These are phyloP conservation scores for Micronycteris hirsuta DNA, from an alignment of 2,113 vertebrate genomes.

Conservation along the genomic window DNA sequence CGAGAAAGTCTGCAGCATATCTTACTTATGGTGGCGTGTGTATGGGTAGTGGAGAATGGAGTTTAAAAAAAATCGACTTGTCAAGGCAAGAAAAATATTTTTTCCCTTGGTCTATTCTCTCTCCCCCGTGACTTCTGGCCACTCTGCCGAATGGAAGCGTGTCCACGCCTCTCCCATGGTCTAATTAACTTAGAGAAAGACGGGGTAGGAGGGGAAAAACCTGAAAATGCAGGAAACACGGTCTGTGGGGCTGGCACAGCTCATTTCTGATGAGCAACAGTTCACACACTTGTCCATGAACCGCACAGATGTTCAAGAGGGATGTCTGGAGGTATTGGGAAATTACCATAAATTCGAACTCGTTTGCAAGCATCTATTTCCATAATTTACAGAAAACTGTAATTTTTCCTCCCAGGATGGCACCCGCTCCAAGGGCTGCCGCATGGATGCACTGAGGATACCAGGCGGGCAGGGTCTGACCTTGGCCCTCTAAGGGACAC, in stretches of 20 bases:
- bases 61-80: conserved; percentile 31
- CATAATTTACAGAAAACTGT: conserved; percentile 61
- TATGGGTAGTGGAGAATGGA: neutral
- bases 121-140: neutral
- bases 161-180: conserved; percentile 19
- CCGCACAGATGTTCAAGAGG: conserved; percentile 64
- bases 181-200: conserved; percentile 47
- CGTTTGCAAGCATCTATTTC: conserved; percentile 67
- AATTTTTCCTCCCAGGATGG: conserved; percentile 51
- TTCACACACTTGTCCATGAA: conserved; percentile 39
- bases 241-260: neutral
- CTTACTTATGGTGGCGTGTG: conserved; percentile 45
- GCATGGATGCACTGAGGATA: neutral
- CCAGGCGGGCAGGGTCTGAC: neutral
- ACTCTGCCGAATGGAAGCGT: neutral
- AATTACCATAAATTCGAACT: conserved; percentile 74
- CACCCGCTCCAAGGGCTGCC: neutral
- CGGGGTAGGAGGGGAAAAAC: neutral
- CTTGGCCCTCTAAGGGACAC: too few relatives aligned
- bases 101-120: neutral
- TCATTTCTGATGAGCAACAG: conserved; percentile 54
- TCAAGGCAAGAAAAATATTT: conserved; percentile 29
- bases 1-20: conserved; percentile 50
- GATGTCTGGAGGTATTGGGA: conserved; percentile 60
- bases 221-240: neutral